phyloP scores from a whole-genome alignment of 2,113 vertebrate species.

The Tauraco erythrolophus region DNA sequence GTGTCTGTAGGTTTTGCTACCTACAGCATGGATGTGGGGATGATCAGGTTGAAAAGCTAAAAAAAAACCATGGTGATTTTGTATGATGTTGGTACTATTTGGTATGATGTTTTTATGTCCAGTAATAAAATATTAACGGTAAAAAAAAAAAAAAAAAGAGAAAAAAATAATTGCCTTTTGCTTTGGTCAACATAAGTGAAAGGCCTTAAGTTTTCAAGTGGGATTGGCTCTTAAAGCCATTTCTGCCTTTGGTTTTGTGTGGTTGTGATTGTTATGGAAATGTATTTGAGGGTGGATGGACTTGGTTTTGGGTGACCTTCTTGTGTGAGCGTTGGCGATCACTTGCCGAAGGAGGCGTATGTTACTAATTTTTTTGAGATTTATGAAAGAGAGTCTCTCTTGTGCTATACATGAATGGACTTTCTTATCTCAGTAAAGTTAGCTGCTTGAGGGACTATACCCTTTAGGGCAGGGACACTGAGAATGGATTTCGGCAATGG shows the following conservation, averaged over 20 bases:
- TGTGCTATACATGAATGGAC: background rate
- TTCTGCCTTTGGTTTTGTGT: background rate
- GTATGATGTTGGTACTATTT: too few relatives aligned
- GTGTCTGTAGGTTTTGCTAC: background rate
- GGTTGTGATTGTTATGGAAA: background rate
- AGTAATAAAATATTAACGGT: background rate
- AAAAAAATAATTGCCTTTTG: background rate
- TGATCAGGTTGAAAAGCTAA: background rate
- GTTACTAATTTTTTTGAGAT: constrained; percentile 29
- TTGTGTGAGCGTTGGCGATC: background rate
- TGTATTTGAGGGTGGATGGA: background rate
- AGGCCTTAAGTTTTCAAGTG: background rate
- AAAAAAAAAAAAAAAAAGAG: background rate
- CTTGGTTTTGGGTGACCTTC: constrained; percentile 21
- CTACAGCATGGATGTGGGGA: rapidly evolving
- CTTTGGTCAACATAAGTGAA: background rate
- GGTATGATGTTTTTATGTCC: background rate
- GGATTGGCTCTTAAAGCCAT: background rate
- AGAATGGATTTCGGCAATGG: background rate
- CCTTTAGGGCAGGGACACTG: background rate
- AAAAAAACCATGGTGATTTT: background rate
- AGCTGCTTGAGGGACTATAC: background rate
- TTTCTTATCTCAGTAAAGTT: constrained; percentile 24
- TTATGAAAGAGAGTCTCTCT: background rate
- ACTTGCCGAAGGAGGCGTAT: background rate